Conservation (phyloP, 2,797 vertebrate genomes). For the Oreochromis grahami region DNA sequence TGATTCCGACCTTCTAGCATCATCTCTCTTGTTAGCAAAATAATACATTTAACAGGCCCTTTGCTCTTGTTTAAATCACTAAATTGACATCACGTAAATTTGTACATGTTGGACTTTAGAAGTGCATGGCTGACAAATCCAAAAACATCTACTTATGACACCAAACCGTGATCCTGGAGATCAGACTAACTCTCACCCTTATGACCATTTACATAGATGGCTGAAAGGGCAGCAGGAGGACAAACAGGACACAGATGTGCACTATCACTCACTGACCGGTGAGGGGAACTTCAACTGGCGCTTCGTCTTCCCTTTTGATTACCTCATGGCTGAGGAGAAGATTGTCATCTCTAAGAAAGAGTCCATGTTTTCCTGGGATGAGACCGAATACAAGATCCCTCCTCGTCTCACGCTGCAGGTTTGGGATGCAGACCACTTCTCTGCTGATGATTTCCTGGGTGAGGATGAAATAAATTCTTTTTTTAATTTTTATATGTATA, state of each 20-base stretch:
- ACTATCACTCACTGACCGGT: slow-evolving; percentile 95
- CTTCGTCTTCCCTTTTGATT: slow-evolving; percentile 94
- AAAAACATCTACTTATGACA: neutral
- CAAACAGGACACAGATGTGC: slow-evolving; percentile 97
- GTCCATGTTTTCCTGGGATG: slow-evolving; percentile 99
- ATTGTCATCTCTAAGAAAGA: slow-evolving; percentile 98
- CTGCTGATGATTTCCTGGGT: slow-evolving; percentile 96
- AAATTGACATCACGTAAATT: slow-evolving; percentile 18
- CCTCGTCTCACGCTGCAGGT: slow-evolving; percentile 95
- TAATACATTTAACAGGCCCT: slow-evolving; percentile 18
- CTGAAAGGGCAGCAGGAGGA: slow-evolving; percentile 98
- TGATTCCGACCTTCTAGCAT: slow-evolving; percentile 46
- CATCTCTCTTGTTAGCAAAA: slow-evolving; percentile 55
- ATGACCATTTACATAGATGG: slow-evolving; percentile 78
- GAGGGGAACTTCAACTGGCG: slow-evolving; percentile 99
- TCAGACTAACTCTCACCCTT: neutral
- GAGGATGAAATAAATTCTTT: neutral
- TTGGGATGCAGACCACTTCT: slow-evolving; percentile 98
- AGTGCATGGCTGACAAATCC: slow-evolving; percentile 41
- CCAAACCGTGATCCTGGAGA: neutral
- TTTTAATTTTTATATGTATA: neutral
- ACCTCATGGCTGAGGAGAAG: slow-evolving; percentile 94
- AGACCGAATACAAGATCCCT: slow-evolving; percentile 97
- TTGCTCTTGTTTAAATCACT: slow-evolving; percentile 20
- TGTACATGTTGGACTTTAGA: neutral